Evolutionary conservation across 64 coral and sea anemone species (phyloP), one percentile per base, ranked within the genome.

Genomic region (Orbicella faveolata): DNA sequence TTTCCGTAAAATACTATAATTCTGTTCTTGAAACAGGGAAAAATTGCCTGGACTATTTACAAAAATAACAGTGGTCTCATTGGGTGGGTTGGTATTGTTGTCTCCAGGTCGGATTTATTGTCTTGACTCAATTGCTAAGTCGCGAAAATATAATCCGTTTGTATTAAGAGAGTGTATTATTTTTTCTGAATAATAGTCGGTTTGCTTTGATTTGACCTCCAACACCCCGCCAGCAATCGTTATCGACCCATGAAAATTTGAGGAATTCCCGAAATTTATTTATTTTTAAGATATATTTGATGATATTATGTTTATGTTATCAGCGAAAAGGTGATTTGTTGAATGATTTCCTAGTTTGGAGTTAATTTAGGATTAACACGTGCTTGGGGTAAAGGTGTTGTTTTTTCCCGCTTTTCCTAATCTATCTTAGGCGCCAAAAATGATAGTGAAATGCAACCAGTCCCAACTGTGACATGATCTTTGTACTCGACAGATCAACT

Each of bases 221-320:
- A 20, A 52, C 55, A 20, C 3, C 63, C 36, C 57, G 34, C 30
- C 14, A 81, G 14, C 59, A 19, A 30, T 6, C 54, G 3, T 61
- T 64, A 35, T 81, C 79, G 16, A 35, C 17, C 19, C 30, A 62
- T 36, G 30, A 81, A 33, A 81, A 81, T 81, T 81, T 36, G 25
- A 81, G 55, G 30, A 57, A 81, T 81, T 81, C 33, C 13, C 15
- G 26, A n/a, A 34, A 59, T 81, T 63, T 63, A 30, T 63, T 81
- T 81, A 81, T 81, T 81, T 81, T 63, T 20, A 12, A 18, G 55
- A 81, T 57, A 11, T 36, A 63, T 35, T 36, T 81, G 79, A 62
- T 81, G 54, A 14, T 63, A 81, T 81, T 81, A 63, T 19, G 23
- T 81, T 57, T 61, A 62, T 14, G 19, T 78, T 52, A 78, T 78